Evolutionary conservation across 2,888 invertebrate genomes (phyloP), one percentile per base, ranked within the genome.

Genomic region (Chironomus riparius): DNA sequence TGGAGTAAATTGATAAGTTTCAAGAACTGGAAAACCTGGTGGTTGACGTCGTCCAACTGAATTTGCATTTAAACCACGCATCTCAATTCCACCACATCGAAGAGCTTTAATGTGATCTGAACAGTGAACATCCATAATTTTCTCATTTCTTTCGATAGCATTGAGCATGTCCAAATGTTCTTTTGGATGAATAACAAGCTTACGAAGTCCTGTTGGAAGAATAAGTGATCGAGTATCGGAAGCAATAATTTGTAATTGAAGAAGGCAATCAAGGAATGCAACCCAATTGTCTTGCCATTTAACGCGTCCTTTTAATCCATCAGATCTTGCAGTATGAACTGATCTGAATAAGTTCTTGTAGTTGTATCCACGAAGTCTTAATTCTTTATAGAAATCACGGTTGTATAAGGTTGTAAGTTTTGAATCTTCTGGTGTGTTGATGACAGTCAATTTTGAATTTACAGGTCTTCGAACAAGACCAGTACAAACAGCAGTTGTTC

Each of bases 271-370:
- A 85, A 97, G 88, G 83, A 94, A 94, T 3, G 92, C 88, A 7
- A 93, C 90, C 95, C 95, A 97, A 83, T 94, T 93, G 80, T 90
- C 90, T 70, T 88, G 86, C 94, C 94, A 95, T 72, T 86, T 82
- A 6, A 80, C 81, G 81, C 80, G 79, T 4, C 84, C 84, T 47
- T 79, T 81, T 0, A 81, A 75, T 0, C 84, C 84, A 78, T 84
- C 83, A 0, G 81, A 78, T 0, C 83, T 81, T 0, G 83, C 83
- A 4, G 77, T 73, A 1, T 78, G 77, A 0, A 84, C 83, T 0
- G 81, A 80, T 65, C 79, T 80, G 77, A 84, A 84, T 0, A 78
- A 77, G 0, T 83, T 84, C 70, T 79, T 81, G 80, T 89, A 89
- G 78, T 88, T 90, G 80, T 92, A 91, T 1, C 92, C 92, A 79